A percentile compares a stretch with the other conserved stretches of the same genome.
Evolutionary conservation across 2,888 invertebrate genomes (phyloP).

Genomic region (Philonicus albiceps): DNA sequence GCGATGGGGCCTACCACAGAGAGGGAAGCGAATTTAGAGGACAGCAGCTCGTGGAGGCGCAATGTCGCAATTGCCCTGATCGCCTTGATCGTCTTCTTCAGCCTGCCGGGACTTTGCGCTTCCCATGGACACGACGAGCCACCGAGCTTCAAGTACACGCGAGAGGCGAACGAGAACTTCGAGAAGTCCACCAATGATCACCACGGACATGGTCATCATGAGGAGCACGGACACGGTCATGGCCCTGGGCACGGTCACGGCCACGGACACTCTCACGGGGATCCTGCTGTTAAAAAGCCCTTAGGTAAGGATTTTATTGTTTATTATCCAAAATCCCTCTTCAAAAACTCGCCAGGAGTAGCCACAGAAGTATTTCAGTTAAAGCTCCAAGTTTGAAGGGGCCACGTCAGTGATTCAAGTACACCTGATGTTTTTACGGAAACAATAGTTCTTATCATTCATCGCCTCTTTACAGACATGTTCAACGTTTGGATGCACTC

Average conservation of each 20-base stretch:
- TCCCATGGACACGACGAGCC: slow-evolving; percentile 65
- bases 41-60: slow-evolving; percentile 43
- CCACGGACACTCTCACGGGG: neutral
- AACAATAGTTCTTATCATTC: neutral
- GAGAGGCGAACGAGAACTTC: slow-evolving; percentile 69
- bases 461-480: slow-evolving; percentile 42
- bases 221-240: slow-evolving; percentile 48
- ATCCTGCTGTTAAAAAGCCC: neutral
- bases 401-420: neutral
- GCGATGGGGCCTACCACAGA: neutral
- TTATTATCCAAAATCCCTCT: neutral
- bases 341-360: neutral
- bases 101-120: slow-evolving; percentile 59
- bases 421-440: neutral
- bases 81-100: slow-evolving; percentile 56
- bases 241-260: slow-evolving; percentile 3
- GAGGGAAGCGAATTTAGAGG: neutral
- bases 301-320: neutral
- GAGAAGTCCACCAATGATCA: slow-evolving; percentile 51
- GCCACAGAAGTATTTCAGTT: neutral
- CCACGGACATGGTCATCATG: slow-evolving; percentile 52
- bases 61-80: slow-evolving; percentile 54
- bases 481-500: slow-evolving; percentile 79
- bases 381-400: neutral
- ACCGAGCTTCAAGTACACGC: slow-evolving; percentile 85